phyloP scores from a whole-genome alignment of 2,888 invertebrate genomes.

The Ennomos quercinarius region DNA sequence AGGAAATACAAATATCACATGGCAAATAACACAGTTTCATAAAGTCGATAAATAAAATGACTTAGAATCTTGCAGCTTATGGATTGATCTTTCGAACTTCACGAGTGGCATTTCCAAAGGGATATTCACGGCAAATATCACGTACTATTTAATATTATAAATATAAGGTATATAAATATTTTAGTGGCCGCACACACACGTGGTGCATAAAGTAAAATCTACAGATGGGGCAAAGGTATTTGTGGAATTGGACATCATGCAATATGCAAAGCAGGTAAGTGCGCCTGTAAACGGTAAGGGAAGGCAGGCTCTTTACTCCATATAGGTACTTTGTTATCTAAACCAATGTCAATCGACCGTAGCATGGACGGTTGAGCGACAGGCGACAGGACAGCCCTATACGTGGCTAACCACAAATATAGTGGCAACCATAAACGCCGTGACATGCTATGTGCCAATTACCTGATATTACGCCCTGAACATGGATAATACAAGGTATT shows the following conservation, averaged over 20 bases:
- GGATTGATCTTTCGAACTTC: too few species aligned
- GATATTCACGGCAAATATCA: too few species aligned
- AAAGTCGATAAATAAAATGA: neutral
- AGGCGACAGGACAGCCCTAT: neutral
- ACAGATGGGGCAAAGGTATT: conserved; percentile 20
- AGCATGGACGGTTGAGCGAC: conserved; percentile 1
- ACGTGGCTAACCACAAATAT: neutral
- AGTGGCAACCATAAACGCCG: conserved; percentile 1
- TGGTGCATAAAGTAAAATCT: conserved; percentile 29
- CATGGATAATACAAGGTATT: conserved; percentile 19
- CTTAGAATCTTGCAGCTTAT: neutral
- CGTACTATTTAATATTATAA: conserved; percentile 10
- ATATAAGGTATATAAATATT: conserved; percentile 22
- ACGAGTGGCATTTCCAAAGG: too few species aligned
- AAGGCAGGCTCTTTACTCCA: conserved; percentile 15
- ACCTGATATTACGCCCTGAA: conserved; percentile 12
- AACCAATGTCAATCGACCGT: conserved; percentile 20
- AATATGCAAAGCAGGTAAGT: conserved; percentile 35
- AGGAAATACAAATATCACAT: too few species aligned
- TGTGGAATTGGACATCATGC: conserved; percentile 35
- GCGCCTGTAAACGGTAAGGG: conserved; percentile 20
- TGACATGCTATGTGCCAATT: neutral
- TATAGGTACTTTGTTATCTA: conserved; percentile 16
- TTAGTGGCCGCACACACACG: conserved; percentile 5
- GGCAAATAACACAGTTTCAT: too few species aligned